Evolutionary conservation across 2,113 vertebrate genomes (phyloP).

Genomic region (Axis porcinus): DNA sequence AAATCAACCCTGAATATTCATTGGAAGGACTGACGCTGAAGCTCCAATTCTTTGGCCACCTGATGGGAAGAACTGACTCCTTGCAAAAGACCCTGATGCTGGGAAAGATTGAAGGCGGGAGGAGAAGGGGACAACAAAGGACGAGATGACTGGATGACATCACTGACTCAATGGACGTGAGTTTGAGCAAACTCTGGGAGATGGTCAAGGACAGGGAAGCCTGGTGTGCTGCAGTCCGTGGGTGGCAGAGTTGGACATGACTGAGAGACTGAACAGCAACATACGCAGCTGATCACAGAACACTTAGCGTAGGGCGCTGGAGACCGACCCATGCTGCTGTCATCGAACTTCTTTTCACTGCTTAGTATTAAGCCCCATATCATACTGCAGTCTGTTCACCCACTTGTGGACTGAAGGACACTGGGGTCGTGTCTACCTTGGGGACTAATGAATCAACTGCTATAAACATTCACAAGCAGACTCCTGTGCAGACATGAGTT

Average conservation of each 20-base stretch:
- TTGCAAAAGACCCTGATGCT: neutral
- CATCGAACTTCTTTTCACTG: neutral
- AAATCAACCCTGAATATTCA: neutral
- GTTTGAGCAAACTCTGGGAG: neutral
- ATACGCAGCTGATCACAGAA: neutral
- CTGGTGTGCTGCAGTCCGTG: neutral
- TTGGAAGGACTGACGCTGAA: neutral
- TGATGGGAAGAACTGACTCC: neutral
- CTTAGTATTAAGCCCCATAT: neutral
- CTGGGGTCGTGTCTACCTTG: neutral
- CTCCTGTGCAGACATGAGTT: neutral
- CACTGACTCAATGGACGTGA: neutral
- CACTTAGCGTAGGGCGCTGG: neutral
- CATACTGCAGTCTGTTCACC: no score
- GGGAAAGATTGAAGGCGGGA: neutral
- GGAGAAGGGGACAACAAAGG: neutral
- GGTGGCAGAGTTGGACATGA: neutral
- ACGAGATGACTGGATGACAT: neutral
- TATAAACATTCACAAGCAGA: neutral
- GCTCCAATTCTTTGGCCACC: neutral
- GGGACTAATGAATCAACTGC: neutral
- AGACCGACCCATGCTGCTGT: neutral
- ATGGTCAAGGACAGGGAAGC: neutral
- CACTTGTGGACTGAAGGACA: neutral
- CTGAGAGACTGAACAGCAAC: neutral